phyloP scores from a whole-genome alignment of 2,888 invertebrate genomes.

The Coleophora flavipennella region DNA sequence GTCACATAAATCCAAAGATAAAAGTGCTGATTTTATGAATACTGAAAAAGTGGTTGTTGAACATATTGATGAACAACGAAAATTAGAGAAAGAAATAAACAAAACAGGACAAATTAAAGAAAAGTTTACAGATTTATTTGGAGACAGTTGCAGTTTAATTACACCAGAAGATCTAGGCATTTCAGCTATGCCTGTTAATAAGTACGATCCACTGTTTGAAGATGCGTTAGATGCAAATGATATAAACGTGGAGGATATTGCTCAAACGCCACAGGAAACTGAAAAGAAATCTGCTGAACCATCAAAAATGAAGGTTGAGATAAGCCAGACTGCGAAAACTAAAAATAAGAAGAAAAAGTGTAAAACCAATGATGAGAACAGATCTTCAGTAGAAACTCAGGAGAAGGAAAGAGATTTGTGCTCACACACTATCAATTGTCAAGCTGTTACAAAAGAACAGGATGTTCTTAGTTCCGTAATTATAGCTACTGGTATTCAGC shows the following conservation, averaged over 20 bases:
- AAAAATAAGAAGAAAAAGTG: neutral
- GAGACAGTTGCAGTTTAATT: constrained; percentile 56
- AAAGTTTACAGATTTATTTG: constrained; percentile 53
- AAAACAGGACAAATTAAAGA: constrained; percentile 18
- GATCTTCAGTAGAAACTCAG: neutral
- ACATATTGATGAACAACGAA: constrained; percentile 3
- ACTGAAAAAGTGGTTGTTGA: no score
- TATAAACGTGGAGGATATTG: constrained; percentile 11
- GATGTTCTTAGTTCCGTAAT: constrained; percentile 40
- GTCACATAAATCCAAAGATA: constrained; percentile 22
- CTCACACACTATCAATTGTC: neutral
- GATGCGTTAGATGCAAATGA: constrained; percentile 49
- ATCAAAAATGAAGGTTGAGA: neutral
- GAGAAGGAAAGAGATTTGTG: neutral
- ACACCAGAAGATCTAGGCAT: constrained; percentile 57
- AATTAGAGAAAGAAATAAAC: constrained; percentile 15
- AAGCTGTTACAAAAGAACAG: constrained; percentile 15
- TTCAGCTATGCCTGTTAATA: constrained; percentile 7
- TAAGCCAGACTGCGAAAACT: neutral
- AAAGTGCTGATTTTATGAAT: constrained; percentile 15
- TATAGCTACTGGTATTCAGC: constrained; percentile 44
- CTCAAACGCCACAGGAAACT: neutral
- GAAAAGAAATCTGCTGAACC: neutral
- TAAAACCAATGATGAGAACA: constrained; percentile 1
- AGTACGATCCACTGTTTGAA: constrained; percentile 40